Evolutionary conservation across 2,888 invertebrate species (phyloP).

Genomic region (Carpatolechia fugitivella): DNA sequence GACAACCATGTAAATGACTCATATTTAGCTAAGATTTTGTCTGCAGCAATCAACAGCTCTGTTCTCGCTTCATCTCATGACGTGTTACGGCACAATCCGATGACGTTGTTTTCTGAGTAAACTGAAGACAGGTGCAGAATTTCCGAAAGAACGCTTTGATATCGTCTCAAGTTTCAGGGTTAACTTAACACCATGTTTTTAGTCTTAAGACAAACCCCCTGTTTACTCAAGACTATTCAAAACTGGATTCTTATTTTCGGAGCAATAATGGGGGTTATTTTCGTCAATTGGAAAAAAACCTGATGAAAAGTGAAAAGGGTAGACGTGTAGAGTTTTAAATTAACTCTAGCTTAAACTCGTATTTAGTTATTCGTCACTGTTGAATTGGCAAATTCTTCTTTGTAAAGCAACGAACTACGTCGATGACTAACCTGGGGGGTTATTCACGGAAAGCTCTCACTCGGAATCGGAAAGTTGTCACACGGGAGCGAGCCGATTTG

Average conservation of each 20-base stretch:
- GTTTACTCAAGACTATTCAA: background rate
- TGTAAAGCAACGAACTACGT: too few species aligned
- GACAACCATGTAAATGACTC: too few species aligned
- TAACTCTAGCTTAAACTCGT: background rate
- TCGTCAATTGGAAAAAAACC: background rate
- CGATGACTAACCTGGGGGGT: too few species aligned
- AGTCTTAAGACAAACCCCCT: conserved; percentile 2
- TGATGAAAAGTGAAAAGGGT: background rate
- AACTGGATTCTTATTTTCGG: background rate
- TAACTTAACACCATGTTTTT: conserved; percentile 21
- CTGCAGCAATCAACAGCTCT: too few species aligned
- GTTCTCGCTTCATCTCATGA: background rate
- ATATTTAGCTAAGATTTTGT: too few species aligned
- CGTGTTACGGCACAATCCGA: background rate
- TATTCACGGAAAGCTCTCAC: too few species aligned
- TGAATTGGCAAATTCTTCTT: too few species aligned
- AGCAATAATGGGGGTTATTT: background rate
- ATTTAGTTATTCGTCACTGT: too few species aligned
- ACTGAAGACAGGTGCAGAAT: conserved; percentile 65
- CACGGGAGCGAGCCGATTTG: too few species aligned
- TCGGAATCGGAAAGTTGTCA: too few species aligned
- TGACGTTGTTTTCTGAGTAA: conserved; percentile 60
- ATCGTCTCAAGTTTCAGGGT: conserved; percentile 59
- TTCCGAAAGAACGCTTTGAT: conserved; percentile 66
- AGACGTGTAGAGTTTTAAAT: too few species aligned